Percentiles rank a stretch among this genome's conserved stretches.
Evolutionary conservation across 2,888 invertebrate genomes (phyloP).

Genomic region (Drosophila antonietae): DNA sequence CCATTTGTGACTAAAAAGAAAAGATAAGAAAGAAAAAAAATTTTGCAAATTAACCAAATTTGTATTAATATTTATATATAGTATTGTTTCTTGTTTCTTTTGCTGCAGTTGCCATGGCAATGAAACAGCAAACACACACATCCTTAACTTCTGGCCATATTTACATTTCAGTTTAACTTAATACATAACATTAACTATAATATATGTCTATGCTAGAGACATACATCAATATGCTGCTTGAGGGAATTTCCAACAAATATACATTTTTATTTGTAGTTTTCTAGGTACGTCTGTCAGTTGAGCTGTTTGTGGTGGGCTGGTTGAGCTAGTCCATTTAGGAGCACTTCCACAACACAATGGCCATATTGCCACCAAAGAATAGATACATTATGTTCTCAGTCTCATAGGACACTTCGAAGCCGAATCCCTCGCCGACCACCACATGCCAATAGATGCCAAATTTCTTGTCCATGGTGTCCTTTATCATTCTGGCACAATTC

Average conservation of each 20-base stretch:
- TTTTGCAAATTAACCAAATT: conserved; percentile 29
- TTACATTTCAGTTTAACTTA: conserved; percentile 36
- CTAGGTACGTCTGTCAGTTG: conserved; percentile 63
- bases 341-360: conserved; percentile 95
- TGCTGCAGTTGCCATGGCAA: conserved; percentile 58
- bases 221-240: conserved; percentile 22
- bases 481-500: conserved; percentile 95
- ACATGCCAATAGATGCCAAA: conserved; percentile 97
- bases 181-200: conserved; percentile 57
- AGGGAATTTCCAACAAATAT: conserved; percentile 55
- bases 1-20: conserved; percentile 29
- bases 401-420: conserved; percentile 96
- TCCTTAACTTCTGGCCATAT: conserved; percentile 7
- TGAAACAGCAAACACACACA: neutral
- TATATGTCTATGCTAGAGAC: conserved; percentile 2
- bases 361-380: conserved; percentile 96
- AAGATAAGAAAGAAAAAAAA: conserved; percentile 36
- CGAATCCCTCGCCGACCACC: conserved; percentile 96
- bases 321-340: conserved; percentile 78
- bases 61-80: neutral
- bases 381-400: conserved; percentile 93
- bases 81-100: neutral
- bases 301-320: neutral
- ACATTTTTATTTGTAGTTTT: conserved; percentile 27
- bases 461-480: conserved; percentile 97